Evolutionary conservation across 1,140 invertebrate genomes (phyloP), one percentile per base, ranked within the genome.

Genomic region (Sycobia sp.): DNA sequence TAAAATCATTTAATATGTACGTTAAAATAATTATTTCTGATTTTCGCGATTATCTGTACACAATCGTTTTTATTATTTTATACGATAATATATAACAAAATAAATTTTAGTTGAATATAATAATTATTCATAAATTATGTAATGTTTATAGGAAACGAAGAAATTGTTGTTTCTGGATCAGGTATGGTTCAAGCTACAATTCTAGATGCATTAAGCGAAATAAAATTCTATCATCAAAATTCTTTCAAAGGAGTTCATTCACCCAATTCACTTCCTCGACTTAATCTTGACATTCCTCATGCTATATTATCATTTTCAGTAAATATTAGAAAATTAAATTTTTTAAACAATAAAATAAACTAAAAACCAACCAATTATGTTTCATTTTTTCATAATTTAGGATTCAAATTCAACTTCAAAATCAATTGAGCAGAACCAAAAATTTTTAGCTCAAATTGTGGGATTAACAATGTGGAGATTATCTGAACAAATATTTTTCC

Each of bases 401-500:
- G 44, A 64, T 57, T 25, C 44, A 23, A 64, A 51, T 44, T 51
- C 14, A 55, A 66, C 34, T 27, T 66, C 13, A 54, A 65, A 56
- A 46, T 36, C 16, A 64, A 11, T 50, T 38, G 36, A 27, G 7
- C 46, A 43, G 9, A 59, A 69, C 56, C 66, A 69, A 43, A 71
- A 66, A 67, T 65, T 62, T 51, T 64, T 82, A 34, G 61, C 71
- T 9, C 69, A 76, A 71, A 73, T 82, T 49, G 32, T 76, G 62
- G 71, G 68, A 23, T 51, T 71, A 14, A 74, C 70, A 57, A 57
- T 81, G 29, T 81, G 76, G 76, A 73, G 69, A 59, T 66, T 82
- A 18, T 81, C 80, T 0, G 78, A 82, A 23, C 76, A 73, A 57
- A 71, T 73, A 59, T 56, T 79, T 44, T 68, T 80, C 27, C 67